Evolutionary conservation across 1,140 invertebrate genomes (phyloP).

Genomic region (Antheraea pernyi): DNA sequence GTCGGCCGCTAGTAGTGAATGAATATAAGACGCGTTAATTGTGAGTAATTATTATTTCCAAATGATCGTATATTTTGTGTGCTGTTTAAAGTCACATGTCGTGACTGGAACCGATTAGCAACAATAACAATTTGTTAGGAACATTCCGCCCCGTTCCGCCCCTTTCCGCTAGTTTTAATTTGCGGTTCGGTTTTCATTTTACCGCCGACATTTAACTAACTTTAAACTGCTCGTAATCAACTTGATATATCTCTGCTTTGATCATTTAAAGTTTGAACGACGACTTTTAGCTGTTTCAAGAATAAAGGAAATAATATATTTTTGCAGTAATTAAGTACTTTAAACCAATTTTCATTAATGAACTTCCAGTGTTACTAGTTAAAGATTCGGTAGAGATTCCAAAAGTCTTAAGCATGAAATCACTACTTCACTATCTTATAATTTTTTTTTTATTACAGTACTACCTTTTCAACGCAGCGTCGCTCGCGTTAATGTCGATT

Average conservation of each 20-base stretch:
- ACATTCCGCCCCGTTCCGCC: constrained; percentile 5
- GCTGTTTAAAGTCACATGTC: constrained; percentile 4
- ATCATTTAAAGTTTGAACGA: background rate
- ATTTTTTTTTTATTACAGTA: too few relatives aligned
- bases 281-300: background rate
- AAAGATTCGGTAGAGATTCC: too few relatives aligned
- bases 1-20: too few relatives aligned
- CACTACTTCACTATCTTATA: too few relatives aligned
- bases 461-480: too few relatives aligned
- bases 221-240: background rate
- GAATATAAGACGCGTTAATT: too few relatives aligned
- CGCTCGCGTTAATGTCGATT: too few relatives aligned
- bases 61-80: background rate
- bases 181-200: constrained; percentile 5
- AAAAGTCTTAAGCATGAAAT: too few relatives aligned
- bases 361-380: too few relatives aligned
- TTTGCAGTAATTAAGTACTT: too few relatives aligned
- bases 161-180: constrained; percentile 12
- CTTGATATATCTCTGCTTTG: constrained; percentile 2
- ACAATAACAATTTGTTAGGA: constrained; percentile 13
- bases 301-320: too few relatives aligned
- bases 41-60: background rate
- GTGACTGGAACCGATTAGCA: constrained; percentile 10
- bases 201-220: constrained; percentile 3
- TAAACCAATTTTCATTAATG: too few relatives aligned